Evolutionary conservation across 2,888 invertebrate species (phyloP), one percentile per base, ranked within the genome.

Genomic region (Tipula lateralis): DNA sequence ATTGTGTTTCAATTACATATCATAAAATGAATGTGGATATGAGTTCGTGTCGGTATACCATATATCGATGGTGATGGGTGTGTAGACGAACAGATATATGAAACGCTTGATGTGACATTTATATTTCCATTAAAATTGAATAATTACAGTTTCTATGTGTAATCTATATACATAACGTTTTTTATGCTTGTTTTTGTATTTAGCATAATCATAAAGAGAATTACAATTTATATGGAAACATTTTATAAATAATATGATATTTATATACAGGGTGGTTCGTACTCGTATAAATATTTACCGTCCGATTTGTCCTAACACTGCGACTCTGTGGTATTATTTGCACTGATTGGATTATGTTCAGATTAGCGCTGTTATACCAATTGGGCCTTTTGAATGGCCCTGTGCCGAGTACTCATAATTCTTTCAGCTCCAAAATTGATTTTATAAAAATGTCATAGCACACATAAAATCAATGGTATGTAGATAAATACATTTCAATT

Each of bases 401-500:
- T n/a, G n/a, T n/a, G n/a, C n/a, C n/a, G 24, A 12, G 24, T 9
- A 66, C 24, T 66, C 7, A 66, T 66, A 24, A 66, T 66, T 66
- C 24, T 66, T 66, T 66, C 24, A 66, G 66, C 24, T 9, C 3
- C 19, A 66, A 66, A 66, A 66, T 9, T 66, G 9, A 66, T 19
- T 19, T 66, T 66, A 66, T 66, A 66, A 66, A 66, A 66, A 66
- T 66, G 66, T 66, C 66, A 66, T 66, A 66, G 19, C 66, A 66
- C 50, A 44, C 13, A 66, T 24, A 66, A 66, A 66, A 66, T 66
- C 66, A 66, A 66, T 50, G 32, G 12, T 24, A 66, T 66, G n/a
- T n/a, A n/a, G n/a, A n/a, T n/a, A n/a, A n/a, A 24, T 24, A 66
- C 24, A 66, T 66, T 24, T 66, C 7, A 66, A 66, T 66, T 24